Evolutionary conservation across 2,797 vertebrate species (phyloP), one percentile per base, ranked within the genome.

Genomic region (Anomalospiza imberbis): DNA sequence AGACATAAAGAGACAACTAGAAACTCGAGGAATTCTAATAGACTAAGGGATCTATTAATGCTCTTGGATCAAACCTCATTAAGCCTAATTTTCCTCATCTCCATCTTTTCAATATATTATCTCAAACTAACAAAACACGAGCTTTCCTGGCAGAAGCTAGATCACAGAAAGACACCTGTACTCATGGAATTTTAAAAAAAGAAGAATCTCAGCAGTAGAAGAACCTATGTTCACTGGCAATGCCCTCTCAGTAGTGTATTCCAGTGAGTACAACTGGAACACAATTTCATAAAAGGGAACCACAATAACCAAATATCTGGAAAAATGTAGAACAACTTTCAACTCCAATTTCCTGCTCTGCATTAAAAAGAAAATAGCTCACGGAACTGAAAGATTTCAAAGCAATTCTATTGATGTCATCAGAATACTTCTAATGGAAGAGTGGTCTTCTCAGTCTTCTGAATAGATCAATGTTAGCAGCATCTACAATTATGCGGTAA

Each of bases 351-450:
- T 65, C 17, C 47, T 11, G 26, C 15, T 82, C 47, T 47, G 14
- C 58, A 61, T 45, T 45, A 29, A 77, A 71, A 19, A 89, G 57
- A 51, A 86, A 51, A 88, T 70, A 53, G 1, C 0, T 4, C 25
- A 72, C 3, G 61, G 28, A 84, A 82, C 4, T 58, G 36, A 58
- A 87, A 71, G 32, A 81, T 80, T 88, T 67, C 20, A 55, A 45
- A 76, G 36, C 24, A 78, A 70, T 83, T 88, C 66, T 57, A 29
- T 17, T 8, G 2, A 29, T 44, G 54, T 28, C 62, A 54, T 62
- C 40, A 45, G 29, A 91, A 76, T n/a, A 71, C 9, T 82, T 28
- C 86, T 86, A 93, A 58, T 24, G 26, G 40, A 86, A 85, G 17
- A 81, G 21, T 31, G 36, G 17, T 66, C 58, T 58, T 78, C 72